Base-by-base conservation (phyloP, 1,140 invertebrate genomes). In the Bursaphelenchus mucronatus region DNA sequence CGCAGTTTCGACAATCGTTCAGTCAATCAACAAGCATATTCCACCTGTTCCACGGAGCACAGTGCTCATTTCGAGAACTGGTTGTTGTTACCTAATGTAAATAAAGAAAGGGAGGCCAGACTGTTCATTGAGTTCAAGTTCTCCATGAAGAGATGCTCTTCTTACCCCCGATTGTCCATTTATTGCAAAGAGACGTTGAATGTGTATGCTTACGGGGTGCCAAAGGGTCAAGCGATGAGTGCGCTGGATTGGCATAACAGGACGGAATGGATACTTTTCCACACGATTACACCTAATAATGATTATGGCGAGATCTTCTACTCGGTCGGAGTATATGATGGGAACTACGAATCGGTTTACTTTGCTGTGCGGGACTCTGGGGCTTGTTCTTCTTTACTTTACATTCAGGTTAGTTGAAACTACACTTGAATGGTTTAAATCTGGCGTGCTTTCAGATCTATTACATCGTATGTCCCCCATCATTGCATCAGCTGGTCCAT, bases 71-170 rank as follows among this genome's bases (percentile, higher is more conserved):
- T 96, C 54, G 95, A 97, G 86, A 98, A 98, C 85, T 98, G 94
- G 94, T 86, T 98, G 49, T 93, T 94, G 89, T 94, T 93, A 50
- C 94, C 94, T 52, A 95, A 91, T 84, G 90, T 97, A 69, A 90
- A 93, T 76, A 86, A 91, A 66, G 88, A 89, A 11, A 88, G 90
- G 66, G 94, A 94, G 11, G 94, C 95, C 82, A 87, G 94, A 54
- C 89, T 97, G 79, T 94, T 94, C 83, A 92, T 97, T 78, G 92
- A 97, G 85, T 90, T 97, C 71, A 92, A 92, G 82, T 97, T 97
- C 84, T 94, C 91, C 13, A 94, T 94, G 75, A 83, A 92, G 69
- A 91, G 94, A 83, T 95, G 92, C 30, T 59, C 54, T 50, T 54
- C 71, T 81, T 0, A 82, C 83, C 76, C 76, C 78, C 53, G 75